Base-by-base conservation (phyloP, 2,113 vertebrate genomes). In the Epinephelus cyanopodus region DNA sequence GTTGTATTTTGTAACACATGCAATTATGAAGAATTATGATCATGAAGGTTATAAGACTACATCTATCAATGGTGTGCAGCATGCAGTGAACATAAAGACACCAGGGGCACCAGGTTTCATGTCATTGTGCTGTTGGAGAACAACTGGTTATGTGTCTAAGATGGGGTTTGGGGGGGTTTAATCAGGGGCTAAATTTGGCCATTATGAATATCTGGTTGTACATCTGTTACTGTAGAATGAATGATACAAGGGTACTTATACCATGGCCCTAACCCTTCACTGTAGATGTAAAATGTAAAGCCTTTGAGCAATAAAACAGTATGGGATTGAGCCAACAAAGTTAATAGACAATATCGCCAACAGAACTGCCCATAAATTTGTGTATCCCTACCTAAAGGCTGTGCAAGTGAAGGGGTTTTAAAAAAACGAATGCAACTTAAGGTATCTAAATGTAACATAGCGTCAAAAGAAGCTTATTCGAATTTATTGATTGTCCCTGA, bases 21-120 rank as follows among this genome's bases (percentile, higher is more conserved):
- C 63, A 77, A 19, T 25, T 39, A 54, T 60, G 27, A 75, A 53
- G 29, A 29, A 29, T 29, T 78, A n/a, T 66, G 53, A 82, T 65
- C 54, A 70, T 63, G 37, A 74, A 23, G 57, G 71, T 42, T n/a
- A 52, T 81, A 60, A 68, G 23, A 57, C 72, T 75, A 60, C 23
- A 83, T 56, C 4, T 50, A 27, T 37, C 53, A 83, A 54, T 47
- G 66, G 25, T 71, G 65, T 79, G 54, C 23, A 80, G 73, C 78
- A 77, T 72, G 79, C 61, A 54, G 65, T 67, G 45, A 45, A 74
- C 63, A 75, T 61, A 85, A 61, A 76, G 78, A 63, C 75, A 64
- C 42, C 67, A 82, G 62, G 60, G 33, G 33, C 33, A 37, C 33
- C 33, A 82, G 45, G 54, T 50, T 66, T 83, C 7, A 39, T 76